Evolutionary conservation across 1,140 invertebrate genomes (phyloP).

Genomic region (Arion vulgaris): DNA sequence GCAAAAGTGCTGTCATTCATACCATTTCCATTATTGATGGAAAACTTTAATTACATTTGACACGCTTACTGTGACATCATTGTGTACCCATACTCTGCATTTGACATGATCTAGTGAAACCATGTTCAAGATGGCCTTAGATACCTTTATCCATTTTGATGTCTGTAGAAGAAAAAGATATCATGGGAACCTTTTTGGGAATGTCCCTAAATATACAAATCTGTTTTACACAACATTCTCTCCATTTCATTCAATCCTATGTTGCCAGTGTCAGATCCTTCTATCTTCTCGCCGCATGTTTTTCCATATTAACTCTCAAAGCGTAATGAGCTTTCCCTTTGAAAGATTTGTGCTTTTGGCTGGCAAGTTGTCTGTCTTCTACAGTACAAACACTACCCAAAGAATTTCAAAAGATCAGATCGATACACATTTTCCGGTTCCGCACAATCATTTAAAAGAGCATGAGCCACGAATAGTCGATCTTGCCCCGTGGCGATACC

Average conservation of each 20-base stretch:
- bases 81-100: not conserved
- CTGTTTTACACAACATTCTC: not conserved
- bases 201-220: not conserved
- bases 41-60: not conserved
- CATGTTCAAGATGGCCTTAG: not conserved
- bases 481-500: not conserved
- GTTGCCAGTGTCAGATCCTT: not conserved
- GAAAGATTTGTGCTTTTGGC: not conserved
- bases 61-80: not conserved
- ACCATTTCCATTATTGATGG: not conserved
- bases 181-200: not conserved
- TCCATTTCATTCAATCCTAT: not conserved
- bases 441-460: not conserved
- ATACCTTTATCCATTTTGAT: not conserved
- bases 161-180: not conserved
- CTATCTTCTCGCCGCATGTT: not conserved
- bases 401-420: not conserved
- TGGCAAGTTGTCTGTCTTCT: not conserved
- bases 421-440: slow-evolving; percentile 8
- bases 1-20: not conserved
- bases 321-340: slow-evolving; percentile 10
- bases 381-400: slow-evolving; percentile 8
- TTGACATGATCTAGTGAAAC: not conserved
- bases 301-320: not conserved
- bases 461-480: not conserved